Evolutionary conservation across 2,113 vertebrate genomes (phyloP), one percentile per base, ranked within the genome.

Genomic region (Aldabrachelys gigantea): DNA sequence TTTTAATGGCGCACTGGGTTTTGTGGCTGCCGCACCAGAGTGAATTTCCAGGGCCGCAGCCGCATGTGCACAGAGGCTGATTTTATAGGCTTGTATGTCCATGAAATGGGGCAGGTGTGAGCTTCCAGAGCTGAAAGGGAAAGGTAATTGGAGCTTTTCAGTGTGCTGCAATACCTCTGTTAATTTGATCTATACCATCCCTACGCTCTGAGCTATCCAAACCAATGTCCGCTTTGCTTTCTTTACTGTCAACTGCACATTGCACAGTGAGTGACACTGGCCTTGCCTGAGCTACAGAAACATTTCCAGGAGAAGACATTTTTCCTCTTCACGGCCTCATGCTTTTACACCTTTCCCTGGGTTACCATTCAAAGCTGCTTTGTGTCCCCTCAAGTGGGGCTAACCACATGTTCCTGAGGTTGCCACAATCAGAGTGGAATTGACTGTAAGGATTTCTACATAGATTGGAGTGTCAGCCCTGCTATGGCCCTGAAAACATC

Each of bases 1-100:
- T 24, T 92, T 25, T 38, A 88, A 35, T 27, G 25, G 22, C 4
- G 8, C 22, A 59, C 41, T 47, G 41, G 13, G 4, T 3, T 53
- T 84, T 84, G 52, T 24, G 38, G 53, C 75, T 65, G 57, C 41
- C 12, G 57, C 2, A 7, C 0, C 14, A 3, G 75, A 41, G 9
- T 47, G 47, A 47, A 88, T 69, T 86, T 47, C 14, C 56, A 22
- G 75, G 54, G 47, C 24, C 29, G 19, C 35, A 85, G 25, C 59
- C 7, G 29, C 4, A 1, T 86, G 49, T 69, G 5, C 31, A 10
- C 14, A 41, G 52, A 81, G 0, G 0, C 21, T 10, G 16, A 86
- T 53, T 90, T 84, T 57, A 8, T 59, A 69, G 52, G 80, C 2
- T 80, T 84, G 13, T 0, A 1, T 5, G 88, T 13, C 9, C 41